phyloP scores from a whole-genome alignment of 2,888 invertebrate species.

The Acanthococcus lagerstroemiae region DNA sequence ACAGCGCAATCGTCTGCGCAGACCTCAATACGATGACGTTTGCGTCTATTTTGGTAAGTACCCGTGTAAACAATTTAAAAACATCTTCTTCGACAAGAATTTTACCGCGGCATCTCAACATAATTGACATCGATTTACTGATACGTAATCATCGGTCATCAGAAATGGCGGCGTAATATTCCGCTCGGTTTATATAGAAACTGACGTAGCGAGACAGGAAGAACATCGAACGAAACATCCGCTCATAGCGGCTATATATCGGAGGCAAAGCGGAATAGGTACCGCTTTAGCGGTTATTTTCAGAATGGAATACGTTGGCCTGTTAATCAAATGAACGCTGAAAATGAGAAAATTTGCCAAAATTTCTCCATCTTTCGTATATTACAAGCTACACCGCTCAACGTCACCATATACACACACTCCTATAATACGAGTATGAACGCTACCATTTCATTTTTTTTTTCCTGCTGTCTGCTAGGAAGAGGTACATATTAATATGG shows the following conservation, averaged over 20 bases:
- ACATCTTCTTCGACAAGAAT: no score
- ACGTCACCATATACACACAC: no score
- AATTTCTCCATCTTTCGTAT: constrained; percentile 4
- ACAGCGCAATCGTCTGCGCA: no score
- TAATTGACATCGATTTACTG: no score
- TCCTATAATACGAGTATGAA: no score
- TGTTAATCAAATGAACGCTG: constrained; percentile 13
- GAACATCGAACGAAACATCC: constrained; percentile 19
- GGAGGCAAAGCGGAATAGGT: neutral
- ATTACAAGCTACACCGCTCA: no score
- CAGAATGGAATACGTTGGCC: constrained; percentile 27
- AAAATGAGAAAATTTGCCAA: constrained; percentile 22
- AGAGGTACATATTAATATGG: no score
- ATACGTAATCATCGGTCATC: neutral
- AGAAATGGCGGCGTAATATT: neutral
- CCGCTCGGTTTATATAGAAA: neutral
- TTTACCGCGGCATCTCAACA: no score
- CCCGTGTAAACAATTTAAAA: neutral
- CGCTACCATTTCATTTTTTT: no score
- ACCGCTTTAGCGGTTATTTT: constrained; percentile 21
- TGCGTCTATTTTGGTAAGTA: no score
- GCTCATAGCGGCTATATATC: neutral
- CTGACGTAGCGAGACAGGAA: constrained; percentile 22
- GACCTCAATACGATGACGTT: no score
- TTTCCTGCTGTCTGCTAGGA: no score